phyloP scores from a whole-genome alignment of 2,888 invertebrate species.

The Lymantria monacha region DNA sequence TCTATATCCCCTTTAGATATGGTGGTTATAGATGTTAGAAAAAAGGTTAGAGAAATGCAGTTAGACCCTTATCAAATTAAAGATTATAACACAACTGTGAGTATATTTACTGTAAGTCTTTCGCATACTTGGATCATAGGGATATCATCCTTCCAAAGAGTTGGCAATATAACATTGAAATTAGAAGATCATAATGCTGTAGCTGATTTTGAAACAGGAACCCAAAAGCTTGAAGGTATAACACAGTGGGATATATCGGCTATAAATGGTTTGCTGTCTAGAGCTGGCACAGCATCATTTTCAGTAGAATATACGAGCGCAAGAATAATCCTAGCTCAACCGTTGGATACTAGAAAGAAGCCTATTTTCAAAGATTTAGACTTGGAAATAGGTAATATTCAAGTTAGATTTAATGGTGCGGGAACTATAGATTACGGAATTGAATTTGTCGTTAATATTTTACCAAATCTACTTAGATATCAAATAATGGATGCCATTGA shows the following conservation, averaged over 20 bases:
- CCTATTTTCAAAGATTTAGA: conserved; percentile 88
- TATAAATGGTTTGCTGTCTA: conserved; percentile 85
- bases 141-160: conserved; percentile 90
- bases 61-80: conserved; percentile 90
- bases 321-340: conserved; percentile 86
- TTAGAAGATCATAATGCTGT: conserved; percentile 87
- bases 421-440: conserved; percentile 93
- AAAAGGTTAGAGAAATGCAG: conserved; percentile 84
- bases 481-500: conserved; percentile 94
- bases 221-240: conserved; percentile 88
- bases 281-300: conserved; percentile 88
- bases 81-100: conserved; percentile 87
- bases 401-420: conserved; percentile 91
- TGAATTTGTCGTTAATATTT: conserved; percentile 90
- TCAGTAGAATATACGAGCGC: conserved; percentile 90
- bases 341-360: conserved; percentile 88
- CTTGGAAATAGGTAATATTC: conserved; percentile 92
- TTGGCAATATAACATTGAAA: conserved; percentile 88
- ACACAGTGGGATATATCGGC: conserved; percentile 90
- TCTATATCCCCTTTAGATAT: conserved; percentile 93
- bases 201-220: conserved; percentile 88
- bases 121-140: conserved; percentile 90
- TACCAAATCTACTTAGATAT: conserved; percentile 92
- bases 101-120: conserved; percentile 85
- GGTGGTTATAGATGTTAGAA: conserved; percentile 88